Base-by-base conservation (phyloP, 2,888 invertebrate species). In the Orchesella flavescens region DNA sequence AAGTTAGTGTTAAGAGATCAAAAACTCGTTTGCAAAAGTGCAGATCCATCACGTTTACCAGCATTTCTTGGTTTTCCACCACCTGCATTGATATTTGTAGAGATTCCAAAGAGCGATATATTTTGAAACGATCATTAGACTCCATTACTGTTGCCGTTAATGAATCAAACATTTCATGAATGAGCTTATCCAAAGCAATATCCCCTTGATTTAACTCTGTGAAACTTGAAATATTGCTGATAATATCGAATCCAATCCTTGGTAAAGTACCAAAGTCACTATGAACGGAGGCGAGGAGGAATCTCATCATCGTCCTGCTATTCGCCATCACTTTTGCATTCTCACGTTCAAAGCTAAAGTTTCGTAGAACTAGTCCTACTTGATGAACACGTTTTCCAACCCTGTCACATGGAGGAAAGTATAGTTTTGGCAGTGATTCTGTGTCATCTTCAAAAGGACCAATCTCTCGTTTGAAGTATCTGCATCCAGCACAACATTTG, bases 311-410 rank as follows among this genome's bases (percentile, higher is more conserved):
- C 10, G 96, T 94, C 81, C 93, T 92, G 91, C 95, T 97, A 88
- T 93, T 93, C 0, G 96, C 94, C 87, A 99, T 91, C 49, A 95
- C 92, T 82, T 93, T 91, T 55, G 95, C 92, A 90, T 99, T 99
- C 86, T 96, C 95, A 21, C 96, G 95, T 87, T 97, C 96, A 90
- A 99, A 99, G 80, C 98, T 97, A 77, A 99, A 91, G 90, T 98
- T 98, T 77, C 98, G 93, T 61, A 99, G 92, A 65, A 99, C 96
- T 34, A 96, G 94, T 0, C 97, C 95, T 79, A 93, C 91, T 91
- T 97, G 97, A 53, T 95, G 91, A 1, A 97, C 95, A 5, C 98
- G 92, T 89, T 97, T 97, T 0, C 97, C 97, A 89, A 96, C 94
- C 59, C 94, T 94, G 89, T 97, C 97, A 66, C 89, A 87, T 17